A percentile compares a stretch with the other conserved stretches of the same genome.
These are phyloP conservation scores for Tetheella fluctuosa DNA, from an alignment of 2,888 invertebrate genomes.

Conservation along the genomic window DNA sequence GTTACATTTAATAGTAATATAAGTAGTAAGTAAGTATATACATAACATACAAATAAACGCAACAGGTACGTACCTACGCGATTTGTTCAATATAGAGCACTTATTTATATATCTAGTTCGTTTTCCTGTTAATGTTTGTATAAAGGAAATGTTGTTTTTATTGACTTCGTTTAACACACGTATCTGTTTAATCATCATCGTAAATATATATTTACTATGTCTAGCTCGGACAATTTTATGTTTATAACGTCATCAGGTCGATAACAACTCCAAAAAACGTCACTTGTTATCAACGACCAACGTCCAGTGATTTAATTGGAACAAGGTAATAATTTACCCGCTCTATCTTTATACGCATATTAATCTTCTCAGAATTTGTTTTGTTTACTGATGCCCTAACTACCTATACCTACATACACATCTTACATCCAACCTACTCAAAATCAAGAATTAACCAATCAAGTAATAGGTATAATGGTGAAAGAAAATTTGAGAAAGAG, in stretches of 20 bases:
- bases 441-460: background rate
- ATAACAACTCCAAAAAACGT: constrained; percentile 48
- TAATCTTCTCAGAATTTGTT: constrained; percentile 48
- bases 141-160: constrained; percentile 10
- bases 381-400: constrained; percentile 15
- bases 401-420: constrained; percentile 8
- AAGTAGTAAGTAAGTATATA: background rate
- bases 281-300: constrained; percentile 39
- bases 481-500: too few species aligned
- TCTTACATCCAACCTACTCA: constrained; percentile 15
- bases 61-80: background rate
- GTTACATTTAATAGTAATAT: background rate
- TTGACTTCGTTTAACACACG: background rate
- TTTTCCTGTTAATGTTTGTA: constrained; percentile 40
- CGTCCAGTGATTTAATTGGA: constrained; percentile 54
- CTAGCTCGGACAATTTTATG: constrained; percentile 14
- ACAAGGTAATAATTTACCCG: constrained; percentile 65
- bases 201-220: constrained; percentile 15
- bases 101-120: constrained; percentile 34
- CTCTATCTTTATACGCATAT: constrained; percentile 50
- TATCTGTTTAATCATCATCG: background rate
- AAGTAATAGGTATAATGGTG: too few species aligned
- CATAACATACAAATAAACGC: background rate
- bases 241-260: constrained; percentile 30
- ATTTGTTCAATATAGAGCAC: constrained; percentile 22